Conservation (phyloP, 2,888 invertebrate genomes). For the Scaptomyza flava region DNA sequence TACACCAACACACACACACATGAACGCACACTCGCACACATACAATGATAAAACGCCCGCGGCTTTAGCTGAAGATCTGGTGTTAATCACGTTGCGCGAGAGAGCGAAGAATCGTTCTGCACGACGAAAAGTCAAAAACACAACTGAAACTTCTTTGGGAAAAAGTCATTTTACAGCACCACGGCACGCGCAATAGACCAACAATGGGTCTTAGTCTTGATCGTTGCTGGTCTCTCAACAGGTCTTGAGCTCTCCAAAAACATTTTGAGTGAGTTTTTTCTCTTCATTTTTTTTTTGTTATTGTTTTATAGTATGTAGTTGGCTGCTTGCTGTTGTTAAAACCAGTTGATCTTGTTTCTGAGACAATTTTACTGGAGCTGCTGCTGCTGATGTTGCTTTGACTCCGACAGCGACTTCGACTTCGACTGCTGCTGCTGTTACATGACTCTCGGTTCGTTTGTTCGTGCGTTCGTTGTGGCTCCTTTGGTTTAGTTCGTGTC, state of each 20-base stretch:
- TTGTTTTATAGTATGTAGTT: slow-evolving; percentile 3
- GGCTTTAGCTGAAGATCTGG: slow-evolving; percentile 38
- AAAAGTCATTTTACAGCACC: slow-evolving; percentile 78
- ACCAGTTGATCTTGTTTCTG: slow-evolving; percentile 78
- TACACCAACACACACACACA: slow-evolving; percentile 22
- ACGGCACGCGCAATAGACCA: slow-evolving; percentile 79
- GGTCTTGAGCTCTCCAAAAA: slow-evolving; percentile 64
- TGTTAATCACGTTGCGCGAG: slow-evolving; percentile 39
- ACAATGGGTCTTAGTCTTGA: slow-evolving; percentile 56
- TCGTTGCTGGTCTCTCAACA: slow-evolving; percentile 62
- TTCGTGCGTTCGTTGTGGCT: slow-evolving; percentile 40
- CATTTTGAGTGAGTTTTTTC: slow-evolving; percentile 69
- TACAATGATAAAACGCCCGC: slow-evolving; percentile 59
- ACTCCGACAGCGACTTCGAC: neutral
- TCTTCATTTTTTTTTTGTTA: slow-evolving; percentile 28
- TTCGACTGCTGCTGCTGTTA: slow-evolving; percentile 53
- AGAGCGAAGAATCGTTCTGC: slow-evolving; percentile 79
- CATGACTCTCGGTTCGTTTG: slow-evolving; percentile 65
- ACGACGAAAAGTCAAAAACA: slow-evolving; percentile 80
- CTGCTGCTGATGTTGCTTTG: too few relatives aligned
- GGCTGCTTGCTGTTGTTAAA: slow-evolving; percentile 42
- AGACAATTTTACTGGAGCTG: slow-evolving; percentile 30
- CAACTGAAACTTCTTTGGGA: slow-evolving; percentile 81
- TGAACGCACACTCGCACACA: slow-evolving; percentile 12
- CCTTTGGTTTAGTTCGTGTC: slow-evolving; percentile 77